These are phyloP conservation scores for Anoura caudifer DNA, from an alignment of 2,113 vertebrate genomes.

Conservation along the genomic window DNA sequence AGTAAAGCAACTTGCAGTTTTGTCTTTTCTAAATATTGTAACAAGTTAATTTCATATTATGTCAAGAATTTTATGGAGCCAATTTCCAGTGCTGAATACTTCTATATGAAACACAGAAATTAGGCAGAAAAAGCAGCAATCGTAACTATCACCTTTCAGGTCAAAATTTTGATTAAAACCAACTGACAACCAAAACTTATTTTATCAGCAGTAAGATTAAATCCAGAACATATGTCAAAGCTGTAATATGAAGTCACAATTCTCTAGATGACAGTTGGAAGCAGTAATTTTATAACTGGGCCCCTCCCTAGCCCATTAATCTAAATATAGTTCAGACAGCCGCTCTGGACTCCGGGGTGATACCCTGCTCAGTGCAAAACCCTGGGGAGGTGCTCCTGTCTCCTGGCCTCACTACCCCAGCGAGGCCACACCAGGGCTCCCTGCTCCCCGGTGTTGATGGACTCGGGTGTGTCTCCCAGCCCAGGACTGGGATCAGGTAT, in stretches of 20 bases:
- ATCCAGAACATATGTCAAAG: conserved; percentile 41
- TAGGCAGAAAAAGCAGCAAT: conserved; percentile 1
- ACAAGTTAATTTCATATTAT: conserved; percentile 37
- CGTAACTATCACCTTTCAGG: conserved; percentile 22
- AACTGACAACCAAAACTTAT: conserved; percentile 47
- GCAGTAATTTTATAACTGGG: neutral
- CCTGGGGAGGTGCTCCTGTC: neutral
- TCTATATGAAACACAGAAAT: neutral
- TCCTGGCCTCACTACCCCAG: fast-evolving
- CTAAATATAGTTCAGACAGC: neutral
- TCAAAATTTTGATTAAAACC: conserved; percentile 61
- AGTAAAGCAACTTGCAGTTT: neutral
- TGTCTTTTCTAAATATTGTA: neutral
- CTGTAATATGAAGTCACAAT: conserved; percentile 32
- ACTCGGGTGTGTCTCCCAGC: neutral
- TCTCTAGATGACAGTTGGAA: conserved; percentile 17
- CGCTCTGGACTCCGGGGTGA: neutral
- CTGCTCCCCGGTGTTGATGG: neutral
- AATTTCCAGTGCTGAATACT: neutral
- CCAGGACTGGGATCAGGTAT: neutral
- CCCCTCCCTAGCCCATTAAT: neutral
- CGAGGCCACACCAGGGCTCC: neutral
- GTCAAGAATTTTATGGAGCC: conserved; percentile 10
- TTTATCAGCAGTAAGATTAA: conserved; percentile 40
- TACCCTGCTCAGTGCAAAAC: neutral